These are phyloP conservation scores for Machimus atricapillus DNA, from an alignment of 2,888 invertebrate species.

Conservation along the genomic window DNA sequence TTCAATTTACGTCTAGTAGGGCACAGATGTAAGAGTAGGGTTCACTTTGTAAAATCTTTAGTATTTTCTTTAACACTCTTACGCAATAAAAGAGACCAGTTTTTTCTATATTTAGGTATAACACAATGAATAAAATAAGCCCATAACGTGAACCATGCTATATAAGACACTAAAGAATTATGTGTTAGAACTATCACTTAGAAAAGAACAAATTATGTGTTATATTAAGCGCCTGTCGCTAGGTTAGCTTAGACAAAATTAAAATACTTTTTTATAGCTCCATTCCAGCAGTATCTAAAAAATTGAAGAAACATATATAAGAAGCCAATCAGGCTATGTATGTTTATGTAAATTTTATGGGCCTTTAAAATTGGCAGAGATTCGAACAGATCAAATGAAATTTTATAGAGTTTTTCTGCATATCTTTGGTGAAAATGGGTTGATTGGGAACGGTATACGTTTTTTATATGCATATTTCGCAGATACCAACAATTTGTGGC, in stretches of 20 bases:
- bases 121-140: background rate
- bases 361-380: background rate
- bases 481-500: background rate
- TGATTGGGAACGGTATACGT: background rate
- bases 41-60: background rate
- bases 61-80: background rate
- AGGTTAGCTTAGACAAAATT: background rate
- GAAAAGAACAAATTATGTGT: background rate
- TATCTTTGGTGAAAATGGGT: background rate
- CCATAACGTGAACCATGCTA: background rate
- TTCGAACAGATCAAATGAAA: background rate
- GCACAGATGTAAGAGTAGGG: too few relatives aligned
- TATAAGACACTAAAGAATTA: background rate
- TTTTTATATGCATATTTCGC: background rate
- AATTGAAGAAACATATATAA: background rate
- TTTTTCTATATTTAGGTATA: background rate
- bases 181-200: background rate
- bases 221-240: background rate
- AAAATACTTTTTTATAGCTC: background rate
- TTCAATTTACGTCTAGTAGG: background rate
- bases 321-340: background rate
- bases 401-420: background rate
- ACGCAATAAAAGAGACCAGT: background rate
- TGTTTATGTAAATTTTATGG: background rate
- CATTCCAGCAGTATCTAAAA: background rate